phyloP scores from a whole-genome alignment of 2,888 invertebrate species.

The Andrena camellia region DNA sequence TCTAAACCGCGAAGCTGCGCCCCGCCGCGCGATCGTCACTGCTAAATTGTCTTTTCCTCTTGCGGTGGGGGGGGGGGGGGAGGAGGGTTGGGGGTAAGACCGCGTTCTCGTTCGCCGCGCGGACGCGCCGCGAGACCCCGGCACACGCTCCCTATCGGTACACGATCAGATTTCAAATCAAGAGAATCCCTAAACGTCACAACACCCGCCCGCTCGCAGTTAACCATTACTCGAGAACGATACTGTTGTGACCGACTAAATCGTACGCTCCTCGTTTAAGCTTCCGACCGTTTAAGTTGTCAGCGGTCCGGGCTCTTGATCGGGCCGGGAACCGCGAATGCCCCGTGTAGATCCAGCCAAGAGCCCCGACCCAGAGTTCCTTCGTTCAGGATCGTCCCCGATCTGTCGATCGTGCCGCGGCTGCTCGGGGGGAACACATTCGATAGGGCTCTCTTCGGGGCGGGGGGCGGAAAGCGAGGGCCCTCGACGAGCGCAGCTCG shows the following conservation, averaged over 20 bases:
- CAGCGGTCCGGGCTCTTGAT: conserved; percentile 16
- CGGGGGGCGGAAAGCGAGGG: conserved; percentile 15
- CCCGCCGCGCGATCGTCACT: conserved; percentile 61
- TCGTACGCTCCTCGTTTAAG: conserved; percentile 38
- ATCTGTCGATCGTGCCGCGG: conserved; percentile 23
- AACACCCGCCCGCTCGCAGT: conserved; percentile 36
- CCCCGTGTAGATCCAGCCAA: conserved; percentile 21
- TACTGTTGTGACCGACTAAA: conserved; percentile 31
- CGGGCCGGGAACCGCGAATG: neutral
- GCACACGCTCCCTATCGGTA: conserved; percentile 14
- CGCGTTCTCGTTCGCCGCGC: neutral
- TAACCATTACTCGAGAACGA: conserved; percentile 31
- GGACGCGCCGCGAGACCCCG: neutral
- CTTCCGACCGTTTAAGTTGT: conserved; percentile 27
- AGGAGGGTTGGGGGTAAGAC: no score
- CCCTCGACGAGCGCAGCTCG: conserved; percentile 47
- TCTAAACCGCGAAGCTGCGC: conserved; percentile 71
- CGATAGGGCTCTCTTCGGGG: neutral
- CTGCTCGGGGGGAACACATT: conserved; percentile 33
- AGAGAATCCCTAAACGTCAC: conserved; percentile 36
- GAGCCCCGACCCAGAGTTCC: conserved; percentile 4
- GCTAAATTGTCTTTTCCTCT: conserved; percentile 12
- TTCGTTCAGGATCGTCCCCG: conserved; percentile 53
- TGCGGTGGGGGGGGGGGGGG: neutral
- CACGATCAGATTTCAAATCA: conserved; percentile 37